Conservation (phyloP, 2,113 vertebrate species). For the Gambusia affinis region DNA sequence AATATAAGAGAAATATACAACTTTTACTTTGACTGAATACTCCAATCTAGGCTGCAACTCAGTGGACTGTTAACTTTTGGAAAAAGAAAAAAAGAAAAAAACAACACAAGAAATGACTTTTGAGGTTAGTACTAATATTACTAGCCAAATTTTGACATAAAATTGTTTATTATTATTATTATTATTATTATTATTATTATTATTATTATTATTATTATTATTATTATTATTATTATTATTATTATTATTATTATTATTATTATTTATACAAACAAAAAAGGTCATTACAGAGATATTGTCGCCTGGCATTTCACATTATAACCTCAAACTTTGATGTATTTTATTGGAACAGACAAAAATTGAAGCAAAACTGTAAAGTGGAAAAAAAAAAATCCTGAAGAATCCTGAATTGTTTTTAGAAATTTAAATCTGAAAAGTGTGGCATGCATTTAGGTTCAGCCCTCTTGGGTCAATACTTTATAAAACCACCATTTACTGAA, state of each 20-base stretch:
- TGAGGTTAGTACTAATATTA: neutral
- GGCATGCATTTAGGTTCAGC: no score
- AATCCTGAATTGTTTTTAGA: no score
- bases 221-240: neutral
- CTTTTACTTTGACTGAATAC: constrained; percentile 2
- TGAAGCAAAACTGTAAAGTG: neutral
- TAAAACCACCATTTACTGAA: no score
- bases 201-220: neutral
- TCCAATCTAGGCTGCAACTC: neutral
- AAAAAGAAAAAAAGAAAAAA: neutral
- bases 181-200: no score
- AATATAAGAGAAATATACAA: neutral
- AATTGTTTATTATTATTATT: neutral
- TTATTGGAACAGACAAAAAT: neutral
- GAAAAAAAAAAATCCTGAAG: no score
- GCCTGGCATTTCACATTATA: neutral
- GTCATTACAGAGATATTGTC: no score
- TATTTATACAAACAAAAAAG: neutral
- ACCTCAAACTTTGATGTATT: neutral
- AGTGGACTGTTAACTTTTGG: constrained; percentile 1
- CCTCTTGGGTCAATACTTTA: no score
- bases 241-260: neutral
- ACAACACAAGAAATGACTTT: neutral
- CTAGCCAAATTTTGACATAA: neutral
- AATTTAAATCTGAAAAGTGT: no score